Evolutionary conservation across 2,113 vertebrate species (phyloP).

Genomic region (Cathartes aura): DNA sequence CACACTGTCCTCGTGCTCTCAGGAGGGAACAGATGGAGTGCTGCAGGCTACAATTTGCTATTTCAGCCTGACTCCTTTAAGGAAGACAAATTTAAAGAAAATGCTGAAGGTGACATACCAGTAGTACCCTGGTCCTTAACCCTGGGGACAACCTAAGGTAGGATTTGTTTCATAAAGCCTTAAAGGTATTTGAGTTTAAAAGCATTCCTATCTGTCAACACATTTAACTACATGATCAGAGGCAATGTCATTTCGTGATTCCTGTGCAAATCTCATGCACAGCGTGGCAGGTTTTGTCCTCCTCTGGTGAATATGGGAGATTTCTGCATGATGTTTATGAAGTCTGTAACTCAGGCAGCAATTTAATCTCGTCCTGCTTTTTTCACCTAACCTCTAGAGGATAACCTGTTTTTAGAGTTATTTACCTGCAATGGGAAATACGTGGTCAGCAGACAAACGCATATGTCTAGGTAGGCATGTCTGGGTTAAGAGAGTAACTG

Average conservation of each 20-base stretch:
- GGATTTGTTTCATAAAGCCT: not conserved
- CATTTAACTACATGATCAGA: not conserved
- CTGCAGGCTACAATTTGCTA: slow-evolving; percentile 16
- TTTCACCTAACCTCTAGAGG: not conserved
- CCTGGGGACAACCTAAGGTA: not conserved
- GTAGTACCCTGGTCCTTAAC: not conserved
- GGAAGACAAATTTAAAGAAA: not conserved
- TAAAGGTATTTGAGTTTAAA: slow-evolving; percentile 2
- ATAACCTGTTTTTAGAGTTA: not conserved
- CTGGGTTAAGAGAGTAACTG: not conserved
- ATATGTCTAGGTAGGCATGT: not conserved
- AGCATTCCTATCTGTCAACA: not conserved
- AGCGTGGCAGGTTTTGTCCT: not conserved
- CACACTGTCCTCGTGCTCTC: not conserved
- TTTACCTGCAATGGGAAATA: not conserved
- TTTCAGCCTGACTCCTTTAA: not conserved
- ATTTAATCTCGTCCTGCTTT: not conserved
- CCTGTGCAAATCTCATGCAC: not conserved
- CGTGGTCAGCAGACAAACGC: not conserved
- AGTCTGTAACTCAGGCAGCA: not conserved
- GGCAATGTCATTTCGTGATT: not conserved
- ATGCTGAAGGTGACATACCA: not conserved
- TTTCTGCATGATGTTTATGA: not conserved
- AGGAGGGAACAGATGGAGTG: not conserved
- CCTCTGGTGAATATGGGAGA: not conserved